Conservation (phyloP, 2,113 vertebrate species). For the Hippopotamus amphibius region DNA sequence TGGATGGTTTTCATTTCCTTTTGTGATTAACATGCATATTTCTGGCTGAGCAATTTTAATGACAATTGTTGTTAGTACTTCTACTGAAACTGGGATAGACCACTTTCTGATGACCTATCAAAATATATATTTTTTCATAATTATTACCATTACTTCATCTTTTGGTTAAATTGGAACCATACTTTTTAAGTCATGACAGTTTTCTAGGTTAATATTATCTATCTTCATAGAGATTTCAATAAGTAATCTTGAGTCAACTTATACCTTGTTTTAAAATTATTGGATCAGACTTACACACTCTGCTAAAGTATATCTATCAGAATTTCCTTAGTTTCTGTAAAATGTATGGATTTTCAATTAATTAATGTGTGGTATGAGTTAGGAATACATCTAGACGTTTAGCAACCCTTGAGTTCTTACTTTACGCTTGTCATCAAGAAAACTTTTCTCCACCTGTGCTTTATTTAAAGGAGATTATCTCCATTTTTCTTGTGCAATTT, state of each 20-base stretch:
- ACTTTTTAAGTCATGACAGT: not conserved
- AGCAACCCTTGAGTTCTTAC: not conserved
- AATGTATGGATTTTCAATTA: not conserved
- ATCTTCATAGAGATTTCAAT: not conserved
- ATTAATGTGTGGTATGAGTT: not conserved
- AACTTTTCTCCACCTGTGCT: not conserved
- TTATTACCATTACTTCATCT: not conserved
- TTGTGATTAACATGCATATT: not conserved
- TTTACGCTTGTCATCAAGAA: not conserved
- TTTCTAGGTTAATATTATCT: slow-evolving; percentile 11
- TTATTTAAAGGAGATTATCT: not conserved
- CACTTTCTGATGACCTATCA: not conserved
- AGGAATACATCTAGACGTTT: not conserved
- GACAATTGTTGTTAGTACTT: not conserved
- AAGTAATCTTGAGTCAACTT: not conserved
- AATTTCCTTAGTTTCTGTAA: not conserved
- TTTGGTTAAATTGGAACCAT: not conserved
- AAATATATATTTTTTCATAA: not conserved
- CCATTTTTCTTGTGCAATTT: not conserved
- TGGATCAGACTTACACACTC: not conserved
- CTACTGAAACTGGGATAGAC: not conserved
- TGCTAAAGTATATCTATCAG: not conserved
- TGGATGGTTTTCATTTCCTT: not conserved
- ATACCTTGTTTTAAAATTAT: not conserved
- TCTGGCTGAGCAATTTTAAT: not conserved